Evolutionary conservation across 2,113 vertebrate species (phyloP).

Genomic region (Cochlearius cochlearius): DNA sequence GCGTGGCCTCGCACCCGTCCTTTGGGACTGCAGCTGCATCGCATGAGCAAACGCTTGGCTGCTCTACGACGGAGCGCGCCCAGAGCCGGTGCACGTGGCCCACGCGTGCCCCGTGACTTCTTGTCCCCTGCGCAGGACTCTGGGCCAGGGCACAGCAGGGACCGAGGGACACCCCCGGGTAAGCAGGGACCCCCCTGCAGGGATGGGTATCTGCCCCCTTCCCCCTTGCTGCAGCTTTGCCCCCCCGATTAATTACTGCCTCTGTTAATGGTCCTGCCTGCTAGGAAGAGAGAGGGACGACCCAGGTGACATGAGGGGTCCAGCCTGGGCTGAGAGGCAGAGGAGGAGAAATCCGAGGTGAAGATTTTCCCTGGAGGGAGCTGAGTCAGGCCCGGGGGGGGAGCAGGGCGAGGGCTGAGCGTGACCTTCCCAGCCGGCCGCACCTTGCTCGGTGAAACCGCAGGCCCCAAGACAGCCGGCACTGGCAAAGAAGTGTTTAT

Average conservation of each 20-base stretch:
- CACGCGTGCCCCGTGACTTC: accelerated
- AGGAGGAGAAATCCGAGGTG: neutral
- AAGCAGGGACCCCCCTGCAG: accelerated
- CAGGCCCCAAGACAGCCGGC: neutral
- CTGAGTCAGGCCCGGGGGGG: neutral
- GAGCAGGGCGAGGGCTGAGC: neutral
- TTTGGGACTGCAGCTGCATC: neutral
- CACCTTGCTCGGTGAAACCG: neutral
- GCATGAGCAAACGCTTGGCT: neutral
- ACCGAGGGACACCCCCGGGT: accelerated
- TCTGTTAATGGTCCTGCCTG: accelerated
- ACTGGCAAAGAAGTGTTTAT: conserved; percentile 59
- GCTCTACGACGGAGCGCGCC: accelerated
- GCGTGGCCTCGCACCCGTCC: neutral
- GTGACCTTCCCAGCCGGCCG: neutral
- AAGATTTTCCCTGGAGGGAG: neutral
- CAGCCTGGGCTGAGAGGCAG: neutral
- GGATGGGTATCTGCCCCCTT: too few species aligned
- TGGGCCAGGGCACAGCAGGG: neutral
- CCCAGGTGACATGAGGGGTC: accelerated
- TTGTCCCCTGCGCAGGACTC: neutral
- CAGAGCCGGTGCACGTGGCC: neutral
- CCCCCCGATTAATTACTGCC: neutral
- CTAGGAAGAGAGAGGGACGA: neutral
- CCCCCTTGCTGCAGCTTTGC: neutral